phyloP scores from a whole-genome alignment of 2,113 vertebrate species.

The Prunella himalayana region DNA sequence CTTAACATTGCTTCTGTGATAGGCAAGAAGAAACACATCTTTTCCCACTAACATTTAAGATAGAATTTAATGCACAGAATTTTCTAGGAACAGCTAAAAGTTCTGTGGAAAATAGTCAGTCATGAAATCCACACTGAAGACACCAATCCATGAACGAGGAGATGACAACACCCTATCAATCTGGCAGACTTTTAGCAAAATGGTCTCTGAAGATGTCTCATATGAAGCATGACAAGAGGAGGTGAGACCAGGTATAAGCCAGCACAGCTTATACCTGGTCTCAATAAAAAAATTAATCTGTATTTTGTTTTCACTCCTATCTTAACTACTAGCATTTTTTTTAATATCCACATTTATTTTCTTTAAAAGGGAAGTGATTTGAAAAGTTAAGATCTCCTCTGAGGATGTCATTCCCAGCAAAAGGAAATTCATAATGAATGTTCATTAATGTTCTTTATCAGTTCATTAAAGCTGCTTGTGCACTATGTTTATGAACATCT shows the following conservation, averaged over 20 bases:
- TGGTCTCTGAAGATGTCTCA: not conserved
- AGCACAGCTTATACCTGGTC: not conserved
- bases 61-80: not conserved
- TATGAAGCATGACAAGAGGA: not conserved
- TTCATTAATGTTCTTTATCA: conserved; percentile 63
- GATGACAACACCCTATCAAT: not conserved
- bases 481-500: conserved; percentile 64
- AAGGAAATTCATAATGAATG: conserved; percentile 54
- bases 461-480: conserved; percentile 60
- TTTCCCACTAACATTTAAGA: not conserved
- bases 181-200: not conserved
- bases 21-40: not conserved
- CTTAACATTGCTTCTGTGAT: not conserved
- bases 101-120: not conserved
- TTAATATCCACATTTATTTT: not conserved
- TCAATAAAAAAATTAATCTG: not conserved
- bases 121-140: not conserved
- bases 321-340: not conserved
- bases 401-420: conserved; percentile 3
- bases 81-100: not conserved
- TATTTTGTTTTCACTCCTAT: not conserved
- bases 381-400: not conserved
- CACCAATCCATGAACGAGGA: not conserved
- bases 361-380: not conserved
- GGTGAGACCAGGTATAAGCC: too few relatives aligned